A percentile compares a stretch with the other conserved stretches of the same genome.
These are phyloP conservation scores for Pitta sordida DNA, from an alignment of 2,113 vertebrate genomes.

Conservation along the genomic window DNA sequence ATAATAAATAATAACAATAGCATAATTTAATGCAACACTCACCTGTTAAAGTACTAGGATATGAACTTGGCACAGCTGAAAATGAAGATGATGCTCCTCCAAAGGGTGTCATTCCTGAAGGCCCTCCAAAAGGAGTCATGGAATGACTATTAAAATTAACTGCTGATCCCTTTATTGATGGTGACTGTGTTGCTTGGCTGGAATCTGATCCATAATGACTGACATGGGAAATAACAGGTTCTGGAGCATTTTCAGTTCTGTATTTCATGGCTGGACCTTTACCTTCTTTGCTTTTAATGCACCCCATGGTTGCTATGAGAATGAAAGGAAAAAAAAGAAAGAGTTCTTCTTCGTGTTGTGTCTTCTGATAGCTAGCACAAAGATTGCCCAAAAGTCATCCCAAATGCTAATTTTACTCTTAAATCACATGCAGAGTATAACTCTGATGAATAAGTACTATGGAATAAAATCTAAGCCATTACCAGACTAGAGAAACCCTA, in stretches of 20 bases:
- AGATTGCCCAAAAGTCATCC: neutral
- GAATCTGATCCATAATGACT: conserved; percentile 88
- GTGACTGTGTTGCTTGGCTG: conserved; percentile 76
- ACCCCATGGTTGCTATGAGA: conserved; percentile 85
- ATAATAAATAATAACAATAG: neutral
- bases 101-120: conserved; percentile 87
- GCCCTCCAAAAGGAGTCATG: conserved; percentile 89
- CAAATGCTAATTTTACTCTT: neutral
- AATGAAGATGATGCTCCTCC: conserved; percentile 89
- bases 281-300: conserved; percentile 94
- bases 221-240: conserved; percentile 71
- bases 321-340: neutral
- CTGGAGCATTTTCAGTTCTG: conserved; percentile 80
- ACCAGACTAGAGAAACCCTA: neutral
- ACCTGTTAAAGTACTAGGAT: conserved; percentile 88
- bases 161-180: conserved; percentile 76
- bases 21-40: conserved; percentile 15
- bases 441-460: neutral
- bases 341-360: neutral
- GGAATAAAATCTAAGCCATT: neutral
- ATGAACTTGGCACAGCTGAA: conserved; percentile 83
- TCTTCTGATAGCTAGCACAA: neutral
- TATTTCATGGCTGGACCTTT: conserved; percentile 88
- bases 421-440: neutral
- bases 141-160: conserved; percentile 82